phyloP scores from a whole-genome alignment of 2,113 vertebrate genomes.

The Charadrius vociferus region DNA sequence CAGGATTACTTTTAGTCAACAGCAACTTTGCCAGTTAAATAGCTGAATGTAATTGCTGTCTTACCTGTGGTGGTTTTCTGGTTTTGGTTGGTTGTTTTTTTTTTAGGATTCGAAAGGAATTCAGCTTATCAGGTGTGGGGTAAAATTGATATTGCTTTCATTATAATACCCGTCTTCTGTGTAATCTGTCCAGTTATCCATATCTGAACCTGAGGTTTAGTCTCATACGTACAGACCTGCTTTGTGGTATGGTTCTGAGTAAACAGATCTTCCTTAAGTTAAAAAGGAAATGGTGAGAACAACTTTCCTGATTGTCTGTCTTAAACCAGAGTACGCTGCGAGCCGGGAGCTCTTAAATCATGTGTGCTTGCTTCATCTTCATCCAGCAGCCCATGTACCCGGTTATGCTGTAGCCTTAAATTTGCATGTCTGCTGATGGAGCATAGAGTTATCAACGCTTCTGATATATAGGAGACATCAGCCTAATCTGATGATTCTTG shows the following conservation, averaged over 20 bases:
- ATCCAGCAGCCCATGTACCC: background rate
- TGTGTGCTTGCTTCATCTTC: background rate
- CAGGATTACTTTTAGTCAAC: background rate
- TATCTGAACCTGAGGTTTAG: background rate
- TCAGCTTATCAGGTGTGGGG: background rate
- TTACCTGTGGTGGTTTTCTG: background rate
- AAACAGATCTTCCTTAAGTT: background rate
- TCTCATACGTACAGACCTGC: fast-evolving
- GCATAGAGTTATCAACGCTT: background rate
- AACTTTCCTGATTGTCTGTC: too few species aligned
- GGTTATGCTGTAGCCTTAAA: background rate
- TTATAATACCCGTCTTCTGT: too few species aligned
- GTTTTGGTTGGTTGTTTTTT: too few species aligned
- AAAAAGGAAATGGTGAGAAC: background rate
- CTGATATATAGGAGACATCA: background rate
- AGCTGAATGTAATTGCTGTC: background rate
- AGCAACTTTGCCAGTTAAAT: background rate
- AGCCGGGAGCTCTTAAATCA: background rate
- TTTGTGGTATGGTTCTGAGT: fast-evolving
- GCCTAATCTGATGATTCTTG: background rate
- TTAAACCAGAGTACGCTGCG: background rate
- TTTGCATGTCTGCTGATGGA: background rate
- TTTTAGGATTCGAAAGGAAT: background rate
- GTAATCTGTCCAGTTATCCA: background rate
- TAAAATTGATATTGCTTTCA: background rate